Evolutionary conservation across 2,113 vertebrate genomes (phyloP), one percentile per base, ranked within the genome.

Genomic region (Archocentrus centrarchus): DNA sequence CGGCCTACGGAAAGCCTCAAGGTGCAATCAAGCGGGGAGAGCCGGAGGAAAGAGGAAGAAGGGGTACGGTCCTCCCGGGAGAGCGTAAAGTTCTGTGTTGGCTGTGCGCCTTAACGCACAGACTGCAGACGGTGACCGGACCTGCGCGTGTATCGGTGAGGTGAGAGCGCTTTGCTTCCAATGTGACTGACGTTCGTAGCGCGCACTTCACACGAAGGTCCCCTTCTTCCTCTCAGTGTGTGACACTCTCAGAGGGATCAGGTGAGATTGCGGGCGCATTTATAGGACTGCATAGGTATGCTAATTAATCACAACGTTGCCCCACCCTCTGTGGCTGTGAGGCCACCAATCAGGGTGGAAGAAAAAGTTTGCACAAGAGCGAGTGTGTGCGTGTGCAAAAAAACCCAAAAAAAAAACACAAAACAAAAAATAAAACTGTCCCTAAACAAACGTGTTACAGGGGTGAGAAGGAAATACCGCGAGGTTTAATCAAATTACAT

Each of bases 271-370:
- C 47, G 7, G 35, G 30, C 68, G 1, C 55, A 79, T 94, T 93
- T 95, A 94, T 93, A 1, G 22, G 73, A 22, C 79, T 59, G 6
- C 66, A 75, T 78, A 59, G 70, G 63, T 84, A 93, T 93, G 94
- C 88, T 93, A 93, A 95, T 92, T 57, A 92, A 77, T 7, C 41
- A 35, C 24, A 2, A 61, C 14, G 32, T 50, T n/a, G 37, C 80
- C 41, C 88, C 93, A 63, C 92, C 94, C 89, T 79, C 73, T 13
- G 22, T 68, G 35, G 24, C 41, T 24, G 14, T 7, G 37, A 41
- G 15, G 60, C 39, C 50, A 39, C 95, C 95, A 95, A 95, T 95
- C 92, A 94, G 75, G 14, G 10, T 3, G 11, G 11, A 37, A 37
- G 83, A 75, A 20, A 61, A 84, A 80, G 47, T 86, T 86, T 79